Conservation (phyloP, 2,113 vertebrate genomes). For the Stegostoma tigrinum region DNA sequence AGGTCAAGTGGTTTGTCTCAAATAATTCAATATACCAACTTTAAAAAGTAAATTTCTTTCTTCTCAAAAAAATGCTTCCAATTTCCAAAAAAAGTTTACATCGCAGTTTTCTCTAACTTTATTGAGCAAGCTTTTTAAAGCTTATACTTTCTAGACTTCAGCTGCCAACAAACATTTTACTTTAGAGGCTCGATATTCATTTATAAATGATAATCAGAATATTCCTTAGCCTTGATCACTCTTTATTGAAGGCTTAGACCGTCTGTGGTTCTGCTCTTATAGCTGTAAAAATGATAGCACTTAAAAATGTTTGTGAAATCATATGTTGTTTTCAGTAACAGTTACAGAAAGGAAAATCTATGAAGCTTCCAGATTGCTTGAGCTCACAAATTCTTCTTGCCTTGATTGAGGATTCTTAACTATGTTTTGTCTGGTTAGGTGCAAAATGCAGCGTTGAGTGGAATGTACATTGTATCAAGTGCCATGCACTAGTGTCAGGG, state of each 20-base stretch:
- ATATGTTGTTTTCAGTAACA: not conserved
- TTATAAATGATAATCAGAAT: not conserved
- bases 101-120: too few relatives aligned
- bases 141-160: not conserved
- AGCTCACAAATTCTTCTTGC: not conserved
- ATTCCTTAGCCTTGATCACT: not conserved
- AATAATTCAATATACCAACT: not conserved
- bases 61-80: not conserved
- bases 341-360: not conserved
- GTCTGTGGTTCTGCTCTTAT: not conserved
- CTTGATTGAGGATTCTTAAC: not conserved
- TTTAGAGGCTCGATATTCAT: not conserved
- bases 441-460: not conserved
- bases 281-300: not conserved
- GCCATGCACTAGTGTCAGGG: not conserved
- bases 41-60: not conserved
- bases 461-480: constrained; percentile 15
- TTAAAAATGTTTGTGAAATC: not conserved
- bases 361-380: not conserved
- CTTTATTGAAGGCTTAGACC: not conserved
- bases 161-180: not conserved
- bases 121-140: not conserved
- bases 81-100: not conserved
- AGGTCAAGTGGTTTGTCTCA: not conserved
- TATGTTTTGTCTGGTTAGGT: not conserved